Evolutionary conservation across 2,888 invertebrate genomes (phyloP), one percentile per base, ranked within the genome.

Genomic region (Epinotia ramella): DNA sequence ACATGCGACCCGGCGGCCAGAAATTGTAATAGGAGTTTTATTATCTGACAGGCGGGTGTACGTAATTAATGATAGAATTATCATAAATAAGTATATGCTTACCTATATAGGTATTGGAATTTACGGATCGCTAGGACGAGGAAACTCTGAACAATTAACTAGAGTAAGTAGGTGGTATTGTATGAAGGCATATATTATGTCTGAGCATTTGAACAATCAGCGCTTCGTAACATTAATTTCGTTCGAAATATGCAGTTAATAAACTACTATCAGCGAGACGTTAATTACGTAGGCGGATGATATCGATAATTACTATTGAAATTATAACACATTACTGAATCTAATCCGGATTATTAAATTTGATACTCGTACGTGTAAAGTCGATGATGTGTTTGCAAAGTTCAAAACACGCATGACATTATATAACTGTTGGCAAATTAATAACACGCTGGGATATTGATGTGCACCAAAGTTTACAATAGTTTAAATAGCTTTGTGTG

Each of bases 21-120:
- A 84, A 85, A 82, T 79, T 79, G 81, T 82, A 85, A 86, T 84
- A 86, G 78, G 87, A 88, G 86, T 90, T 90, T 89, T 89, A 90
- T 91, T 89, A 85, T 87, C 87, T 87, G 88, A 86, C 87, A 86
- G 79, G 80, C 83, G 33, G 3, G n/a, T 46, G 44, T 63, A 49
- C 44, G 49, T 49, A n/a, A 65, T 59, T 53, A 49, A 57, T 18
- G n/a, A 13, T 11, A 56, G 13, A 24, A 9, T 24, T n/a, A n/a
- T 64, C 24, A 56, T 18, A 18, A 5, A 18, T 62, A 57, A 57
- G 40, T 3, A 44, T 12, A 2, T 44, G 12, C 12, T 12, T 44
- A 44, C 12, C 3, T 44, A 3, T 44, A 3, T 3, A 49, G 13
- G 13, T 49, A 49, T 16, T 49, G 16, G 16, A 49, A 49, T 16